Evolutionary conservation across 2,888 invertebrate genomes (phyloP).

Genomic region (Megamerina dolium): DNA sequence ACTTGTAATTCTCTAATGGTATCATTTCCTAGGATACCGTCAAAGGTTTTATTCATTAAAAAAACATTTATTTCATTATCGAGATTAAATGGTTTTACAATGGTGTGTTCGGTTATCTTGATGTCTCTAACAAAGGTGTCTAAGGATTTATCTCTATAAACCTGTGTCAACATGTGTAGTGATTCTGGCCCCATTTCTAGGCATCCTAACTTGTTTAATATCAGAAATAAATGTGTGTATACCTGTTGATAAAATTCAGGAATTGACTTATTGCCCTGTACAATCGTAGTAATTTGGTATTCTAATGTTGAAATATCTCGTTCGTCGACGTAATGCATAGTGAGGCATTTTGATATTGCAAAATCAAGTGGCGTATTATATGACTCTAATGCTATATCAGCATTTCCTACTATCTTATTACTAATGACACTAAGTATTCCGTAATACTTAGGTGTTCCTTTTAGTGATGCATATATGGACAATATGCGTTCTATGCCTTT

Average conservation of each 20-base stretch:
- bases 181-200: neutral
- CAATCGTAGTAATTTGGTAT: conserved; percentile 1
- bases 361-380: no score
- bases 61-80: conserved; percentile 6
- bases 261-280: neutral
- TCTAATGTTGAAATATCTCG: no score
- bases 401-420: no score
- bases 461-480: neutral
- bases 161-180: neutral
- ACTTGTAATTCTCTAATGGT: conserved; percentile 2
- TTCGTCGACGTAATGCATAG: no score
- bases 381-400: no score
- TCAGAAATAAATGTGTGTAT: no score
- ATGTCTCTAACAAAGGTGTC: conserved; percentile 1
- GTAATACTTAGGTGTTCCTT: conserved; percentile 4
- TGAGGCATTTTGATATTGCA: no score
- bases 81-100: conserved; percentile 6
- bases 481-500: conserved; percentile 1
- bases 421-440: no score
- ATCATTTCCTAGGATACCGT: conserved; percentile 5
- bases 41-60: conserved; percentile 4
- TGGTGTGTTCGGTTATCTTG: conserved; percentile 4
- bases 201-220: no score
- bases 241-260: conserved; percentile 1
- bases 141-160: neutral